Base-by-base conservation (phyloP, 2,113 vertebrate genomes). In the Indicator maculatus region DNA sequence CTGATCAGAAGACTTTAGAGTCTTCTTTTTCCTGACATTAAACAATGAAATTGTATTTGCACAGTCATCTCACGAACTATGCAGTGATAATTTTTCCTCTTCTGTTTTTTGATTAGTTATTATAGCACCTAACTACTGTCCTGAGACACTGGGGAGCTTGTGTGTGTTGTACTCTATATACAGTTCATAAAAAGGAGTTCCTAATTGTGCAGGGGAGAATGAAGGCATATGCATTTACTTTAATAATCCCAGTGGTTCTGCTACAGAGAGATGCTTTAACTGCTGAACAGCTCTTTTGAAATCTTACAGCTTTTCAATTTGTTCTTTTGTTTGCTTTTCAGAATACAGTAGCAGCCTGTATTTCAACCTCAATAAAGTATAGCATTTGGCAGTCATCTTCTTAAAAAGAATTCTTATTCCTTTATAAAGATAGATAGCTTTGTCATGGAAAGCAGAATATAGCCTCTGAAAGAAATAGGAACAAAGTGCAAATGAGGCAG, bases 401-500 rank as follows among this genome's bases (percentile, higher is more conserved):
- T 77, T 96, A 91, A 92, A 94, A 88, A 91, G 50, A 20, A 52
- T 92, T 83, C 89, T 96, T 94, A 90, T 81, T 24, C 60, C 72
- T 80, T 92, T 96, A 93, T 91, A 95, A 85, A 96, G 94, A 92
- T 78, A 78, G 65, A 95, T 90, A 89, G 63, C 50, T 73, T 45
- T 53, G 82, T 79, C 89, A 67, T 58, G 55, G 90, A 56, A 94
- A 83, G 84, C 60, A 75, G 61, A 95, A 88, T 79, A 90, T 10
- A 75, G 24, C 77, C 82, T 80, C 75, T 76, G 77, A 83, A 95
- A 93, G 90, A 92, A 88, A 95, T 56, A 77, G 39, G 81, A 96
- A 55, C 71, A 77, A 72, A 73, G 92, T 94, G 95, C 72, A 96
- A 97, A 96, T 88, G 93, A 97, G 84, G 91, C 78, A 90, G 95